phyloP scores from a whole-genome alignment of 1,140 invertebrate genomes.

The Heliconius congener region DNA sequence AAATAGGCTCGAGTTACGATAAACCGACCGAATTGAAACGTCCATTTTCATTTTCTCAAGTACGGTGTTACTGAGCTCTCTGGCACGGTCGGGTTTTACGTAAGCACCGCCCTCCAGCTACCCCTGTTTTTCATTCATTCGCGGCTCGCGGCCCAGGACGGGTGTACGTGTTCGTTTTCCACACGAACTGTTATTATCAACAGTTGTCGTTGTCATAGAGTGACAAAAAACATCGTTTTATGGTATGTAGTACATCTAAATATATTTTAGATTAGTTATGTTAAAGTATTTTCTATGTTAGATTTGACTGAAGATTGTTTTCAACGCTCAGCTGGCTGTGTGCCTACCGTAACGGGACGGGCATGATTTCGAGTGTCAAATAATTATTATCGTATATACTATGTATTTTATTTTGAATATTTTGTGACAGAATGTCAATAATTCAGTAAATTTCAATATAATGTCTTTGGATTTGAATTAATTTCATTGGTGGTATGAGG shows the following conservation, averaged over 20 bases:
- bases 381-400: background rate
- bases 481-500: background rate
- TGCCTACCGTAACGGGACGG: conserved; percentile 8
- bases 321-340: conserved; percentile 23
- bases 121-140: conserved; percentile 65
- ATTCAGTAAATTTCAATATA: background rate
- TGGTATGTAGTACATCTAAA: conserved; percentile 20
- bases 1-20: conserved; percentile 41
- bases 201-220: conserved; percentile 18
- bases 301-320: background rate
- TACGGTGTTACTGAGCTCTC: conserved; percentile 6
- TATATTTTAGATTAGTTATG: background rate
- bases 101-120: conserved; percentile 58
- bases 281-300: background rate
- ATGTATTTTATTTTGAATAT: background rate
- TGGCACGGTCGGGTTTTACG: conserved; percentile 35
- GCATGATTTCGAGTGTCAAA: conserved; percentile 16
- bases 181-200: conserved; percentile 47
- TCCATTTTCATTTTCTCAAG: conserved; percentile 15
- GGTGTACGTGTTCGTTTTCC: conserved; percentile 37
- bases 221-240: conserved; percentile 15
- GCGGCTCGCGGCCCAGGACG: conserved; percentile 42
- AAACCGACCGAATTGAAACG: conserved; percentile 43
- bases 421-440: background rate
- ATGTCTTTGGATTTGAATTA: background rate